These are phyloP conservation scores for Apis laboriosa DNA, from an alignment of 1,140 invertebrate species.

Conservation along the genomic window DNA sequence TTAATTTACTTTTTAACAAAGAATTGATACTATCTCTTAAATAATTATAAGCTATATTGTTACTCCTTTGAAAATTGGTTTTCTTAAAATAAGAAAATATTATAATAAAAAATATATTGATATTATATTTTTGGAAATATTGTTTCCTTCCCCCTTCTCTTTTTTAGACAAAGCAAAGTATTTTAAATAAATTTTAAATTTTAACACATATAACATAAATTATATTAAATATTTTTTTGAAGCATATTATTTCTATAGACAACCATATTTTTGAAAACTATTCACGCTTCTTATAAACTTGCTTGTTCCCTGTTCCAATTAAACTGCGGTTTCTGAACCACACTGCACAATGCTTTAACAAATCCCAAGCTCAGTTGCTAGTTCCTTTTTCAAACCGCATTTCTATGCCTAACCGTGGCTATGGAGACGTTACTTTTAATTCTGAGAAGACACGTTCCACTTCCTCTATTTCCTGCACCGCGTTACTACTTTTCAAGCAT, in stretches of 20 bases:
- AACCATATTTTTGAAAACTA: background rate
- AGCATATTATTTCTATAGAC: background rate
- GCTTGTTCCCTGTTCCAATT: background rate
- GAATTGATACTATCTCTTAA: background rate
- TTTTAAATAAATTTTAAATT: background rate
- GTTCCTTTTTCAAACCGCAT: background rate
- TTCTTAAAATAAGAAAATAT: background rate
- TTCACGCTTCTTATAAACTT: background rate
- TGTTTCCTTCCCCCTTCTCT: background rate
- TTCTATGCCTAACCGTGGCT: background rate
- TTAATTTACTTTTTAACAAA: background rate
- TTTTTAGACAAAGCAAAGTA: background rate
- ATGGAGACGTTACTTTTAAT: background rate
- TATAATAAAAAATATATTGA: background rate
- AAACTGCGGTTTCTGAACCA: background rate
- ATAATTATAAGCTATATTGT: background rate
- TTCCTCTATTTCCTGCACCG: constrained; percentile 13
- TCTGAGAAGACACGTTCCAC: constrained; percentile 4
- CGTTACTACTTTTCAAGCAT: constrained; percentile 13
- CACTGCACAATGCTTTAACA: background rate
- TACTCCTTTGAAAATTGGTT: background rate
- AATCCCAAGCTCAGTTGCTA: background rate
- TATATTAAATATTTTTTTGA: background rate
- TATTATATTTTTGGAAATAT: too few relatives aligned
- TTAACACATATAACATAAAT: background rate